phyloP scores from a whole-genome alignment of 2,888 invertebrate species.

The Pelosia muscerda region DNA sequence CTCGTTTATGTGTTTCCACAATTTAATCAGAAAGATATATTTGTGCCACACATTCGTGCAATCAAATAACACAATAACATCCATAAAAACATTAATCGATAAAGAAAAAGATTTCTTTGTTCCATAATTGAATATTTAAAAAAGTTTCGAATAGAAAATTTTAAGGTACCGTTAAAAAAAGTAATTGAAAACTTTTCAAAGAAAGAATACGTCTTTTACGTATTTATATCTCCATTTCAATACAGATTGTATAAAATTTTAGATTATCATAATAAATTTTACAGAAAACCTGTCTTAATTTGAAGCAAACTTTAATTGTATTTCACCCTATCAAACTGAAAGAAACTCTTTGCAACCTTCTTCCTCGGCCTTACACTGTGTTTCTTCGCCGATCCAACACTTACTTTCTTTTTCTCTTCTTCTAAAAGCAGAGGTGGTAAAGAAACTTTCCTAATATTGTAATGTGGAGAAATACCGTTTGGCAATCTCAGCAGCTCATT shows the following conservation, averaged over 20 bases:
- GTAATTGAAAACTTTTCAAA: neutral
- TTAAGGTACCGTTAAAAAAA: neutral
- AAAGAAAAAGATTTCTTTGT: neutral
- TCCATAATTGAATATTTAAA: neutral
- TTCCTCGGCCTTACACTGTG: slow-evolving; percentile 60
- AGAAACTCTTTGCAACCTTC: slow-evolving; percentile 54
- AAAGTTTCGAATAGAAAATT: neutral
- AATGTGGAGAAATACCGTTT: slow-evolving; percentile 61
- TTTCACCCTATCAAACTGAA: slow-evolving; percentile 62
- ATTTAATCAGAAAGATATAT: neutral
- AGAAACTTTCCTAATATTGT: slow-evolving; percentile 77
- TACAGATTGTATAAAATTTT: slow-evolving; percentile 7
- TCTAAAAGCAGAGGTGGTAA: slow-evolving; percentile 79
- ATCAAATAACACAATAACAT: slow-evolving; percentile 1
- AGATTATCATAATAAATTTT: slow-evolving; percentile 10
- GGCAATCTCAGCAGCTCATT: slow-evolving; percentile 60
- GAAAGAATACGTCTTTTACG: neutral
- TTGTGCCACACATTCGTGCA: neutral
- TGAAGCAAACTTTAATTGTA: slow-evolving; percentile 44
- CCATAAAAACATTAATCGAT: neutral
- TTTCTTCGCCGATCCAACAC: slow-evolving; percentile 70
- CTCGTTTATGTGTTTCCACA: neutral
- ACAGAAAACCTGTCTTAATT: slow-evolving; percentile 11
- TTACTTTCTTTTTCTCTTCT: slow-evolving; percentile 75
- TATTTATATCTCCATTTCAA: neutral